Percentiles rank a stretch among this genome's conserved stretches.
Conservation (phyloP, 2,888 invertebrate species). For the Drosophila rubida region DNA sequence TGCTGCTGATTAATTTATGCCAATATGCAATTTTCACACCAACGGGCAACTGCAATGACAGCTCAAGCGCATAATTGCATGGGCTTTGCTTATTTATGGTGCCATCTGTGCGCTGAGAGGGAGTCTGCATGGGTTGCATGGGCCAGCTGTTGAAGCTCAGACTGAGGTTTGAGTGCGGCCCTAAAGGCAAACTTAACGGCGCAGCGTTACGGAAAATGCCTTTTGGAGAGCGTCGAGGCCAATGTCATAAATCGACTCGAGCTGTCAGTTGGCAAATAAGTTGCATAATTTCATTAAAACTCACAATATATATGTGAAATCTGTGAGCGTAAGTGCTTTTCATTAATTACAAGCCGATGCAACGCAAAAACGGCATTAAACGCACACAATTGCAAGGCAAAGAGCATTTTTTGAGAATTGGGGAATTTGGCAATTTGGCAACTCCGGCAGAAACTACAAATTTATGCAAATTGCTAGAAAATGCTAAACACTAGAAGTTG, state of each 20-base stretch:
- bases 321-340: conserved; percentile 24
- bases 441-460: conserved; percentile 34
- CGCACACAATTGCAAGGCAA: conserved; percentile 4
- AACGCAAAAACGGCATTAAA: conserved; percentile 12
- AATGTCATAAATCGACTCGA: conserved; percentile 66
- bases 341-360: conserved; percentile 54
- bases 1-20: conserved; percentile 72
- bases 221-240: conserved; percentile 41
- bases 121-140: not conserved
- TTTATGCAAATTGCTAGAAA: conserved; percentile 58
- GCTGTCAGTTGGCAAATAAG: conserved; percentile 69
- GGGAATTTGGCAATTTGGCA: conserved; percentile 35
- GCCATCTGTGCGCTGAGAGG: conserved; percentile 37
- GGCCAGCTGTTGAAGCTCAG: not conserved
- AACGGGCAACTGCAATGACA: conserved; percentile 68
- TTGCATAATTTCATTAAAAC: conserved; percentile 71
- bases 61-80: conserved; percentile 74
- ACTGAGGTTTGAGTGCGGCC: conserved; percentile 13
- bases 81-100: conserved; percentile 65
- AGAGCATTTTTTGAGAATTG: conserved; percentile 11
- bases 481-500: conserved; percentile 50
- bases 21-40: conserved; percentile 78
- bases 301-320: conserved; percentile 27
- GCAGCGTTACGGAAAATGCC: conserved; percentile 44
- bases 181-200: conserved; percentile 26